These are phyloP conservation scores for Calypte anna DNA, from an alignment of 2,113 vertebrate species.

Conservation along the genomic window DNA sequence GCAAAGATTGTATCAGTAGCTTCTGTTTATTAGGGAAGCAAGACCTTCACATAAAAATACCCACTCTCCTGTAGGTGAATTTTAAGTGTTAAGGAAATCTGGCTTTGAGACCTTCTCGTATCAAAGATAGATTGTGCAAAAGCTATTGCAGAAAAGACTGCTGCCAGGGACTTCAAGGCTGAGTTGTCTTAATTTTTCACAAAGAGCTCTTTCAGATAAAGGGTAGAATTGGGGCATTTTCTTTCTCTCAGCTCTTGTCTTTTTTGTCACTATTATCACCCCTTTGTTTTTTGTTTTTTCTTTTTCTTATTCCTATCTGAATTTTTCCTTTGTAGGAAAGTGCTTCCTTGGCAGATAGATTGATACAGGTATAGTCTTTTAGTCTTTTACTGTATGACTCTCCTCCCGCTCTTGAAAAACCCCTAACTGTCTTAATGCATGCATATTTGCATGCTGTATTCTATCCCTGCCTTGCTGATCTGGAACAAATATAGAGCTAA, in stretches of 20 bases:
- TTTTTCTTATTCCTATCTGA: conserved; percentile 84
- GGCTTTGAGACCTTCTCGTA: background rate
- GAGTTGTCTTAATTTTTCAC: background rate
- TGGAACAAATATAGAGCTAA: conserved; percentile 57
- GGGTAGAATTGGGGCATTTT: conserved; percentile 82
- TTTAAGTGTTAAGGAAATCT: background rate
- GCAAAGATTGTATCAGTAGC: background rate
- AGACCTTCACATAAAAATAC: background rate
- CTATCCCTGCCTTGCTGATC: conserved; percentile 48
- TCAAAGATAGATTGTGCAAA: background rate
- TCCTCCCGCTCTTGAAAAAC: conserved; percentile 9
- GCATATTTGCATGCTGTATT: conserved; percentile 78
- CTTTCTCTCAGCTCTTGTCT: conserved; percentile 75
- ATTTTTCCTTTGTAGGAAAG: conserved; percentile 99
- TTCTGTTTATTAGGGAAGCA: background rate
- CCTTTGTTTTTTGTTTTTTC: conserved; percentile 46
- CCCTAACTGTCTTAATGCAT: conserved; percentile 71
- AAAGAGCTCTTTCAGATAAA: conserved; percentile 51
- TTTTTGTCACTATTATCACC: conserved; percentile 76
- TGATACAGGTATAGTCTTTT: conserved; percentile 97
- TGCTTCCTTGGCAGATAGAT: conserved; percentile 99
- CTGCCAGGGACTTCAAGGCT: background rate
- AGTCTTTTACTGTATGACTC: conserved; percentile 72
- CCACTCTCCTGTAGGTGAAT: background rate
- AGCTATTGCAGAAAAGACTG: background rate